Evolutionary conservation across 2,113 vertebrate genomes (phyloP).

Genomic region (Heloderma charlesbogerti): DNA sequence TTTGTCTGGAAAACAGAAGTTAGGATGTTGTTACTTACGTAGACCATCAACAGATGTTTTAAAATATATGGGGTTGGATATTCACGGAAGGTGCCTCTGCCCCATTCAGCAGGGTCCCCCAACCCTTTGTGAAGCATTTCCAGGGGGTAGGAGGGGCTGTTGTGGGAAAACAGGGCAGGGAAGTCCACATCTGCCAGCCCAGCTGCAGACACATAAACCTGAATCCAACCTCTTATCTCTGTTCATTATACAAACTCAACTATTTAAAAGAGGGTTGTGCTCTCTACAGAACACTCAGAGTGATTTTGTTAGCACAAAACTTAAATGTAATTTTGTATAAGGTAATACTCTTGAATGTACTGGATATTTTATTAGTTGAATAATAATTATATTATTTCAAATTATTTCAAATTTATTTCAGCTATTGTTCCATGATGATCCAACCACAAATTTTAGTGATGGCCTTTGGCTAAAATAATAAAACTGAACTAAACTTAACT

Average conservation of each 20-base stretch:
- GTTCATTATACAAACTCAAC: background rate
- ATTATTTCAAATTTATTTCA: background rate
- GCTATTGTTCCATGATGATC: background rate
- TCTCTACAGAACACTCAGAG: background rate
- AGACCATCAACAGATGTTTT: background rate
- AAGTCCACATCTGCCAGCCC: too few species aligned
- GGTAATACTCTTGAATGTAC: background rate
- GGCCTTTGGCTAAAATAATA: background rate
- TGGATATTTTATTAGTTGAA: background rate
- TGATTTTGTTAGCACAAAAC: background rate
- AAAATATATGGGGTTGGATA: too few species aligned
- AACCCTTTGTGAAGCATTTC: too few species aligned
- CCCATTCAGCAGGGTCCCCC: too few species aligned
- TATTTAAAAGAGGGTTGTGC: background rate
- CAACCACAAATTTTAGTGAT: too few species aligned
- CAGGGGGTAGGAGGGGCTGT: too few species aligned
- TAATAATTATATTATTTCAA: background rate
- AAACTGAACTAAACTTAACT: conserved; percentile 2
- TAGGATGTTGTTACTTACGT: too few species aligned
- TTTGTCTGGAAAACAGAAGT: background rate
- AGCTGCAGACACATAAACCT: too few species aligned
- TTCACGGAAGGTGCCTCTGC: too few species aligned
- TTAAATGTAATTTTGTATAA: background rate
- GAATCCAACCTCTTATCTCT: background rate
- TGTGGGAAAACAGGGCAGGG: too few species aligned